phyloP scores from a whole-genome alignment of 2,888 invertebrate species.

The Athalia cordata region DNA sequence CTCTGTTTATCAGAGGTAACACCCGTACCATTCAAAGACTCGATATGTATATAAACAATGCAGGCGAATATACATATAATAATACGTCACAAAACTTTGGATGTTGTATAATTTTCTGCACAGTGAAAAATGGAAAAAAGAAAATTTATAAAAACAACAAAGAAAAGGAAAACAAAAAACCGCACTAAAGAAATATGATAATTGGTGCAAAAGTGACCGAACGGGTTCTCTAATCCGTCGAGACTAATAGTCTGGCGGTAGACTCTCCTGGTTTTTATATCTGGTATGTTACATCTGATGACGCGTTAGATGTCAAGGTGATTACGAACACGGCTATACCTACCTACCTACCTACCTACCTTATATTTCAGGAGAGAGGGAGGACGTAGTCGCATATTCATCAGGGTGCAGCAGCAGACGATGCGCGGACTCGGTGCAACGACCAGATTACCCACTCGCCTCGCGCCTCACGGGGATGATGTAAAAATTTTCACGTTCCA shows the following conservation, averaged over 20 bases:
- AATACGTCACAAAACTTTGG: too few relatives aligned
- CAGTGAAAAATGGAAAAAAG: too few relatives aligned
- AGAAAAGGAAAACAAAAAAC: neutral
- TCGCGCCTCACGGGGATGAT: neutral
- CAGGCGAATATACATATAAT: too few relatives aligned
- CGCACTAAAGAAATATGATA: neutral
- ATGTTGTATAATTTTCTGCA: too few relatives aligned
- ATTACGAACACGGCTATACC: constrained; percentile 32
- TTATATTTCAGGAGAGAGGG: neutral
- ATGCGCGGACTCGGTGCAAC: neutral
- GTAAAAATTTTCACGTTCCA: constrained; percentile 2
- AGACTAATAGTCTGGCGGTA: constrained; percentile 58
- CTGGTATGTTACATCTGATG: constrained; percentile 51
- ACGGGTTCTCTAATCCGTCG: constrained; percentile 56
- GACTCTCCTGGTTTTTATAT: constrained; percentile 61
- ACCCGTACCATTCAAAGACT: too few relatives aligned
- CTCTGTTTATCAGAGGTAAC: too few relatives aligned
- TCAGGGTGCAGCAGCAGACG: neutral
- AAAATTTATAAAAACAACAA: neutral
- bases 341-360: too few relatives aligned
- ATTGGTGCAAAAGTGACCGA: constrained; percentile 35
- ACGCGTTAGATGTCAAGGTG: constrained; percentile 47
- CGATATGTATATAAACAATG: too few relatives aligned
- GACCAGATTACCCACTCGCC: neutral
- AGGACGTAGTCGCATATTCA: neutral